Evolutionary conservation across 2,888 invertebrate genomes (phyloP).

Genomic region (Microdon myrmicae): DNA sequence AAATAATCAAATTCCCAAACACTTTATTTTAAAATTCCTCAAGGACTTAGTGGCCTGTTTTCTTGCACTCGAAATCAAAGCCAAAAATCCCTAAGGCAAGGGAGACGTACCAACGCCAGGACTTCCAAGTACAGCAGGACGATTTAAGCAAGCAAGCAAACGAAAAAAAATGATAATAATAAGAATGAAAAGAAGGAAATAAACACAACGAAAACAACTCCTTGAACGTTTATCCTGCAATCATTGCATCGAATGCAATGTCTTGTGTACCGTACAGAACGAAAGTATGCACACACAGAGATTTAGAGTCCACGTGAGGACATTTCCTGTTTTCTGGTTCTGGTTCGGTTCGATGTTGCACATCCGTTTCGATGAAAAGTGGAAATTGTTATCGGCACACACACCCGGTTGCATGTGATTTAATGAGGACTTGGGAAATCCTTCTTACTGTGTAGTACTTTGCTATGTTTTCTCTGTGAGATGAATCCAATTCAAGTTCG

Average conservation of each 20-base stretch:
- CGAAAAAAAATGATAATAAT: no score
- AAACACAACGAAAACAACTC: constrained; percentile 11
- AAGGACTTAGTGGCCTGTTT: constrained; percentile 12
- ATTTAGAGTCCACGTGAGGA: constrained; percentile 28
- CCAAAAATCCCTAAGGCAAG: constrained; percentile 5
- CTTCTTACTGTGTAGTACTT: constrained; percentile 6
- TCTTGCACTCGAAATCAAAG: neutral
- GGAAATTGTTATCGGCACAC: constrained; percentile 30
- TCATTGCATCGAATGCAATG: constrained; percentile 36
- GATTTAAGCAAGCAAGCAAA: no score
- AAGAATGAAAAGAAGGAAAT: constrained; percentile 7
- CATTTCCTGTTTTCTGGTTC: constrained; percentile 20
- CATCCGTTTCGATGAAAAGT: constrained; percentile 27
- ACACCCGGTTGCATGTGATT: neutral
- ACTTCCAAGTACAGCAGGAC: no score
- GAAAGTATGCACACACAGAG: constrained; percentile 4
- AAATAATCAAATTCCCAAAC: constrained; percentile 28
- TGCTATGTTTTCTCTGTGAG: constrained; percentile 20
- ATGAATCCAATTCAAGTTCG: constrained; percentile 32
- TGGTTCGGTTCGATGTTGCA: constrained; percentile 18
- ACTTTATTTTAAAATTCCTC: constrained; percentile 11
- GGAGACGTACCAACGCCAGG: no score
- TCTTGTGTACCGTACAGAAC: constrained; percentile 29
- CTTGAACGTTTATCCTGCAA: constrained; percentile 39
- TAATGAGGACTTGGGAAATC: constrained; percentile 18